These are phyloP conservation scores for Meleagris gallopavo DNA, from an alignment of 2,113 vertebrate genomes.

Conservation along the genomic window DNA sequence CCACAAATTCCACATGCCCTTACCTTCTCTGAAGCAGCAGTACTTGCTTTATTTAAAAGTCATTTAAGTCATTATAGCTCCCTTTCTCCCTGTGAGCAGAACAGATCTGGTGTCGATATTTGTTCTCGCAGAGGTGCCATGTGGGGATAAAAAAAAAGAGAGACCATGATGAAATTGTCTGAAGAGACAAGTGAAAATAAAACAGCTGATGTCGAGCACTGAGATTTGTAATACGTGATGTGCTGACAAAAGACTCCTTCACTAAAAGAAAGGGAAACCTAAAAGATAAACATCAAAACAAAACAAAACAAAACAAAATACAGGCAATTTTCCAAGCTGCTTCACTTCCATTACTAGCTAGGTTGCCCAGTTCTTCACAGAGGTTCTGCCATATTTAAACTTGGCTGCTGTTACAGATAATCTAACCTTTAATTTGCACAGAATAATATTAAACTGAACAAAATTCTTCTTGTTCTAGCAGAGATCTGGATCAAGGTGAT, in stretches of 20 bases:
- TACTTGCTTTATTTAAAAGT: neutral
- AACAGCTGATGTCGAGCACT: neutral
- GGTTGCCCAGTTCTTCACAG: neutral
- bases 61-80: neutral
- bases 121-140: neutral
- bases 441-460: slow-evolving; percentile 1
- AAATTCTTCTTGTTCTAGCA: neutral
- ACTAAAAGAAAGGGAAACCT: neutral
- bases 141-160: neutral
- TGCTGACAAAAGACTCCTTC: neutral
- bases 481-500: neutral
- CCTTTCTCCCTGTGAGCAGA: neutral
- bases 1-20: neutral
- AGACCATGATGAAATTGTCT: neutral
- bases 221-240: slow-evolving; percentile 1
- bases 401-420: neutral
- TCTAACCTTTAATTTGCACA: slow-evolving; percentile 17
- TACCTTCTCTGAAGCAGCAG: neutral
- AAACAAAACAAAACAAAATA: neutral
- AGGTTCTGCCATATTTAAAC: neutral
- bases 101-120: neutral
- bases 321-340: neutral
- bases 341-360: neutral
- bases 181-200: slow-evolving; percentile 45
- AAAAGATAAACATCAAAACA: neutral